Evolutionary conservation across 2,113 vertebrate species (phyloP).

Genomic region (Cheirogaleus medius): DNA sequence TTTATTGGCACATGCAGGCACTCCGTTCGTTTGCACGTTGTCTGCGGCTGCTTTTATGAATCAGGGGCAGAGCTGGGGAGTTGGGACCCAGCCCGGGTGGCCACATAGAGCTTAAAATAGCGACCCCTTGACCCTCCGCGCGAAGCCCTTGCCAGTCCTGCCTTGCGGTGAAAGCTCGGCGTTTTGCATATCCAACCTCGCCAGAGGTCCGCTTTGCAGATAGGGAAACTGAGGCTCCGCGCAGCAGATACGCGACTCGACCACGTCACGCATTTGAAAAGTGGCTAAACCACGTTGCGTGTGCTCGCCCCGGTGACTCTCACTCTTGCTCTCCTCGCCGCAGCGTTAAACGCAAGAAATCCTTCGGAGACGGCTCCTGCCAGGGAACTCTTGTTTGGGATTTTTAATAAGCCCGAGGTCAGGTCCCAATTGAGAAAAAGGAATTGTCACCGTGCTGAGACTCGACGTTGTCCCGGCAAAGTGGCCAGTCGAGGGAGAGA

Average conservation of each 20-base stretch:
- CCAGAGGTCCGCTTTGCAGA: neutral
- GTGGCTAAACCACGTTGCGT: neutral
- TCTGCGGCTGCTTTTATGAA: neutral
- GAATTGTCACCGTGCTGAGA: neutral
- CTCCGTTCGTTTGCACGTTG: neutral
- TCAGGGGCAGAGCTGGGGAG: neutral
- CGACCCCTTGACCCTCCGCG: neutral
- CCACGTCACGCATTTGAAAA: neutral
- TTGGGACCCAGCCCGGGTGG: neutral
- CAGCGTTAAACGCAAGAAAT: neutral
- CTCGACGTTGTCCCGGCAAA: neutral
- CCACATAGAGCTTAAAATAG: neutral
- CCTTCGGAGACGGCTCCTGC: too few relatives aligned
- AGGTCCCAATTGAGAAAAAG: neutral
- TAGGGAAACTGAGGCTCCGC: neutral
- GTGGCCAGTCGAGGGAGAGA: neutral
- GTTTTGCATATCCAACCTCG: neutral
- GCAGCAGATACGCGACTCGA: too few relatives aligned
- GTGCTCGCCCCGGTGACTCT: neutral
- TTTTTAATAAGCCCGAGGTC: neutral
- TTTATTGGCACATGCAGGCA: neutral
- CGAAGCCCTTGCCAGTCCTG: neutral
- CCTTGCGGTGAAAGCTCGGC: neutral
- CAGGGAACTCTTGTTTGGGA: too few relatives aligned
- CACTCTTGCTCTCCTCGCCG: accelerated